Percentiles rank a stretch among this genome's conserved stretches.
Evolutionary conservation across 2,888 invertebrate species (phyloP).

Genomic region (Tipula unca): DNA sequence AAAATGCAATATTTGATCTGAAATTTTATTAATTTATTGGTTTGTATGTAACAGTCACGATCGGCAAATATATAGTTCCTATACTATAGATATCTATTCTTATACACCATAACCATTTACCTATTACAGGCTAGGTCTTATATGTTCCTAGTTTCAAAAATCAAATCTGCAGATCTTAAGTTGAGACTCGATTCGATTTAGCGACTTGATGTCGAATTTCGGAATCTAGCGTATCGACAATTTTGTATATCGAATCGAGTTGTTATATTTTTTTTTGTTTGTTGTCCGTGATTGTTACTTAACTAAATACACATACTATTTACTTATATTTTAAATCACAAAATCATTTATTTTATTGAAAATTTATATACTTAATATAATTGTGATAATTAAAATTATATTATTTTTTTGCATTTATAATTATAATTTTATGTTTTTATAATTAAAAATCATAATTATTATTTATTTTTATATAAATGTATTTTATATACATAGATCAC

Average conservation of each 20-base stretch:
- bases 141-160: neutral
- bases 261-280: neutral
- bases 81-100: neutral
- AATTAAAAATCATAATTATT: neutral
- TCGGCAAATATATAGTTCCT: neutral
- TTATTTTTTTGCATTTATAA: neutral
- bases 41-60: neutral
- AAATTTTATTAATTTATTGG: neutral
- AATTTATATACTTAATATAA: neutral
- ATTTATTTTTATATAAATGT: too few relatives aligned
- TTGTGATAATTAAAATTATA: neutral
- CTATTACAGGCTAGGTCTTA: neutral
- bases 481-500: too few relatives aligned
- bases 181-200: too few relatives aligned
- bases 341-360: neutral
- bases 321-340: neutral
- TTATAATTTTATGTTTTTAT: neutral
- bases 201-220: too few relatives aligned
- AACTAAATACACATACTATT: neutral
- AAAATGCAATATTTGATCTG: neutral
- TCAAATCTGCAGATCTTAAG: neutral
- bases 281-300: neutral
- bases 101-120: neutral
- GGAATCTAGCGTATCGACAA: too few relatives aligned
- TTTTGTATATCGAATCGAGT: neutral